Evolutionary conservation across 2,888 invertebrate species (phyloP).

Genomic region (Zeuzera pyrina): DNA sequence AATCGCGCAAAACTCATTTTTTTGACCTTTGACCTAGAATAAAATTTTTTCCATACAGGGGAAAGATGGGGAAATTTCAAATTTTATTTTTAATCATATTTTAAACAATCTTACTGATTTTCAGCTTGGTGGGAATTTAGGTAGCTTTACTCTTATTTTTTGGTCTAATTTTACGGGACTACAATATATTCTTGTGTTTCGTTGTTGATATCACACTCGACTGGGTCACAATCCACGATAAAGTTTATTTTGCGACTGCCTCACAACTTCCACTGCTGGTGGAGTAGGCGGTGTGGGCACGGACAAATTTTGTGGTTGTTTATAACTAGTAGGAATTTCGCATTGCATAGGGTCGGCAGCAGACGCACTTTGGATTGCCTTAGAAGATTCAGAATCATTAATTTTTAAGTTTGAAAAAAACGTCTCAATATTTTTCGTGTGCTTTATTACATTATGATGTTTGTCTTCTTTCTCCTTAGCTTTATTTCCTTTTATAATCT

Average conservation of each 20-base stretch:
- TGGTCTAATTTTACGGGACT: too few relatives aligned
- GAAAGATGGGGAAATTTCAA: too few relatives aligned
- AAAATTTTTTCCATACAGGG: too few relatives aligned
- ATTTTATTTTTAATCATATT: too few relatives aligned
- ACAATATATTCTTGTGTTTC: conserved; percentile 8
- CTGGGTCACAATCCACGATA: conserved; percentile 9
- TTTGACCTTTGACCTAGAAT: too few relatives aligned
- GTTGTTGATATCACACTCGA: conserved; percentile 7
- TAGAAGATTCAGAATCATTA: too few relatives aligned
- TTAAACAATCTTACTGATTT: too few relatives aligned
- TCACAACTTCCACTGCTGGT: conserved; percentile 4
- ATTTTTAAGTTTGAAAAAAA: conserved; percentile 5
- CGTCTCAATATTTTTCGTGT: conserved; percentile 7
- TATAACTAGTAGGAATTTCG: conserved; percentile 5
- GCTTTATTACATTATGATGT: conserved; percentile 6
- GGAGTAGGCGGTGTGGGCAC: conserved; percentile 5
- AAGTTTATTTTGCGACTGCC: conserved; percentile 5
- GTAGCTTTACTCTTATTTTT: too few relatives aligned
- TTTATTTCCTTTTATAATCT: conserved; percentile 5
- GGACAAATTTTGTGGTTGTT: conserved; percentile 5
- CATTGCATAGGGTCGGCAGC: conserved; percentile 4
- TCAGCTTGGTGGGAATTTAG: too few relatives aligned
- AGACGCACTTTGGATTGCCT: too few relatives aligned
- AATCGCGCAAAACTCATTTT: too few relatives aligned
- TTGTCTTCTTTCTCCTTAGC: conserved; percentile 6